Evolutionary conservation across 2,888 invertebrate genomes (phyloP), one percentile per base, ranked within the genome.

Genomic region (Aporophyla nigra): DNA sequence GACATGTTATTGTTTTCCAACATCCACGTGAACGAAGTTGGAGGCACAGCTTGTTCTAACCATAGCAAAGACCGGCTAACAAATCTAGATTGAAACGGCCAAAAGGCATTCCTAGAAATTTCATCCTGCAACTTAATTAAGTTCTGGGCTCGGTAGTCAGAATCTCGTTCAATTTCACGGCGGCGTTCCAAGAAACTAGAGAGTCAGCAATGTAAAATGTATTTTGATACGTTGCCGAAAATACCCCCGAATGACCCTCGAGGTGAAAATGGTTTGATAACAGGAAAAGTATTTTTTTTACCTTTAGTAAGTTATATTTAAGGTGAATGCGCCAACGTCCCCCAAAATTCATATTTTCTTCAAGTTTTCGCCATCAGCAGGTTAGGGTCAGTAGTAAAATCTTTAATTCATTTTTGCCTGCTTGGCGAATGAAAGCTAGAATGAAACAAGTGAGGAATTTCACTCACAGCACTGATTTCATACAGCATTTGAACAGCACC

Each of bases 161-260:
- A 46, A 33, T 51, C n/a, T 40, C 43, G 12, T 54, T 40, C 21
- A 65, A 9, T 58, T 27, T 27, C 6, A 49, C 53, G 19, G 61
- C 6, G 9, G 5, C 14, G 59, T 53, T 33, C 19, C 56, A 46
- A 49, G 43, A 66, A 54, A 66, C 61, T 33, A 21, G 33, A 65
- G n/a, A 65, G n/a, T 54, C 59, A 66, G 65, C 71, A 53, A 1
- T 53, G 27, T 53, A 21, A 16, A 14, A 71, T 54, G 71, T 78
- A 66, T 49, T 71, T 54, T 27, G 40, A 19, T 54, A 49, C 78
- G 49, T 78, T 51, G n/a, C 24, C 4, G 14, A 68, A 75, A 51
- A 51, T 19, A 68, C 33, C 33, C 33, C 33, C 54, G 19, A 46
- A 43, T 46, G 27, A 33, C 27, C 14, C 75, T 63, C 51, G 43